phyloP scores from a whole-genome alignment of 1,140 invertebrate genomes.

The Polyergus mexicanus region DNA sequence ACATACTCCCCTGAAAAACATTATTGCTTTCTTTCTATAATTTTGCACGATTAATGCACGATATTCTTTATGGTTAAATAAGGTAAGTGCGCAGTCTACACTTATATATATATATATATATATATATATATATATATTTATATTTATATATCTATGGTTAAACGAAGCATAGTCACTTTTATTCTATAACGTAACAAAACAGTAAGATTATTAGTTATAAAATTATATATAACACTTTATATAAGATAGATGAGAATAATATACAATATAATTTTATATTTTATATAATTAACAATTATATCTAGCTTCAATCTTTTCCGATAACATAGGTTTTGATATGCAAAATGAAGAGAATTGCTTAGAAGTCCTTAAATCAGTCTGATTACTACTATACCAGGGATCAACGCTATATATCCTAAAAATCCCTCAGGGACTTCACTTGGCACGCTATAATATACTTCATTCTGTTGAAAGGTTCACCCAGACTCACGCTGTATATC shows the following conservation, averaged over 20 bases:
- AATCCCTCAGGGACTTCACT: constrained; percentile 36
- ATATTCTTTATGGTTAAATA: no score
- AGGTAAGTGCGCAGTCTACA: no score
- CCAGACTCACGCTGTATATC: not conserved
- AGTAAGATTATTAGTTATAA: not conserved
- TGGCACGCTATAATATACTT: constrained; percentile 11
- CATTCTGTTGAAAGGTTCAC: constrained; percentile 49
- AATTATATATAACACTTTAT: not conserved
- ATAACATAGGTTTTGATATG: not conserved
- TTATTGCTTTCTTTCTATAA: no score
- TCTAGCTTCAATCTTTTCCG: not conserved
- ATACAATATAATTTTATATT: no score
- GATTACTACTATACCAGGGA: not conserved
- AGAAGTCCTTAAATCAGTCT: not conserved
- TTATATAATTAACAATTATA: not conserved
- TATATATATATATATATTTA: no score
- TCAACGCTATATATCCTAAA: not conserved
- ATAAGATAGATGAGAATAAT: not conserved
- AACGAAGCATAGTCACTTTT: no score
- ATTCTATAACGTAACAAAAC: no score
- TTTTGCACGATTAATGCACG: no score
- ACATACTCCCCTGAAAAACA: no score
- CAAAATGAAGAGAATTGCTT: not conserved
- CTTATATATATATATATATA: no score
- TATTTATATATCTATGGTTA: no score